Conservation (phyloP, 2,888 invertebrate genomes). For the Drosophila mulleri region DNA sequence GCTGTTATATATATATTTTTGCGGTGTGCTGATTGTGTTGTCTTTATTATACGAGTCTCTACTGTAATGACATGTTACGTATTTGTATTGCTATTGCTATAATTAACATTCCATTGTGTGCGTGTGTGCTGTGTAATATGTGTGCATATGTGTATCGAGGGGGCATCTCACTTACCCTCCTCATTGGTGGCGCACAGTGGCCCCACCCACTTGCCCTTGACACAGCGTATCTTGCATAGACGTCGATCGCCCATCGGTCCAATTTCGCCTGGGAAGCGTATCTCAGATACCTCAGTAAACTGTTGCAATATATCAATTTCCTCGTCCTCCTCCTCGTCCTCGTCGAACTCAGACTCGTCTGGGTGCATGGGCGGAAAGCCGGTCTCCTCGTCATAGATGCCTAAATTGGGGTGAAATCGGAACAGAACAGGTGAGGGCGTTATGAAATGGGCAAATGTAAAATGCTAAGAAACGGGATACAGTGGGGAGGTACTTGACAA, state of each 20-base stretch:
- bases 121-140: constrained; percentile 29
- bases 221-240: constrained; percentile 93
- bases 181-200: constrained; percentile 90
- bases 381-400: constrained; percentile 84
- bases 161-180: constrained; percentile 87
- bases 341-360: constrained; percentile 83
- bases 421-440: constrained; percentile 76
- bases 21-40: constrained; percentile 61
- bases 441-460: constrained; percentile 77
- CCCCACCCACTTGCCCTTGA: constrained; percentile 94
- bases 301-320: constrained; percentile 84
- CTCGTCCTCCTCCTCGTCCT: constrained; percentile 84
- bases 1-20: constrained; percentile 33
- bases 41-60: constrained; percentile 62
- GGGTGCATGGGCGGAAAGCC: constrained; percentile 83
- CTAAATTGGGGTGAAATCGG: constrained; percentile 68
- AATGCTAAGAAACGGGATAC: constrained; percentile 71
- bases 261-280: constrained; percentile 90
- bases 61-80: constrained; percentile 63
- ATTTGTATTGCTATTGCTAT: constrained; percentile 50
- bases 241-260: constrained; percentile 90
- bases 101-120: constrained; percentile 54
- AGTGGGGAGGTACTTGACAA: constrained; percentile 38
- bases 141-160: constrained; percentile 32
- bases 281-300: constrained; percentile 85